These are phyloP conservation scores for Drosophila flavopinicola DNA, from an alignment of 2,888 invertebrate species.

Conservation along the genomic window DNA sequence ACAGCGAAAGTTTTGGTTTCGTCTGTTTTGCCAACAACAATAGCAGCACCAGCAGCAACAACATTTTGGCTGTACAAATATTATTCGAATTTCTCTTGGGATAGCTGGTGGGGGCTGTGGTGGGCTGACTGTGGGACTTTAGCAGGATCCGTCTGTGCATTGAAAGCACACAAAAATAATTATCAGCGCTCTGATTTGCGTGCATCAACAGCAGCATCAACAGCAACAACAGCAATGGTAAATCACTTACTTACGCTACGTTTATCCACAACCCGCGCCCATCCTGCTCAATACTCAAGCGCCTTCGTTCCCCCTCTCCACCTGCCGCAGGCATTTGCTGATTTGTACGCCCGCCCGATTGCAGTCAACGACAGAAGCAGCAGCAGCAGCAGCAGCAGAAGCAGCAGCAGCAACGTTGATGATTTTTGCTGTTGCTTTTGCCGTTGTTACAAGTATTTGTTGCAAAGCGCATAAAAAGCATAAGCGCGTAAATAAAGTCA, in stretches of 20 bases:
- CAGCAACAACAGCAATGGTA: constrained; percentile 34
- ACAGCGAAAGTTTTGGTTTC: constrained; percentile 43
- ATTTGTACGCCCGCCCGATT: constrained; percentile 47
- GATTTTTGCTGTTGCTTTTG: constrained; percentile 34
- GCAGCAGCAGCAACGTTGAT: constrained; percentile 40
- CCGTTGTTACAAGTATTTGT: constrained; percentile 49
- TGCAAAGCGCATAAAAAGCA: constrained; percentile 79
- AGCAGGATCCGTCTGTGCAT: constrained; percentile 24
- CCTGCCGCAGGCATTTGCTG: constrained; percentile 57
- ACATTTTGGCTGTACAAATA: constrained; percentile 48
- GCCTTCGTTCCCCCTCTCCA: not conserved
- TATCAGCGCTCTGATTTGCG: constrained; percentile 55
- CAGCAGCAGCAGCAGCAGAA: not conserved
- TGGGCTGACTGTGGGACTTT: constrained; percentile 4
- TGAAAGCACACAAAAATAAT: constrained; percentile 60
- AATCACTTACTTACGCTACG: constrained; percentile 71
- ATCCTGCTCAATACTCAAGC: constrained; percentile 7
- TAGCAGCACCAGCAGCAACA: constrained; percentile 10
- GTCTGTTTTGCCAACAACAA: constrained; percentile 35
- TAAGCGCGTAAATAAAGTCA: constrained; percentile 80
- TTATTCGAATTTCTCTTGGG: constrained; percentile 32
- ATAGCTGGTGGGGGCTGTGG: not conserved
- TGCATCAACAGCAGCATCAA: constrained; percentile 22
- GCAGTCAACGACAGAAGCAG: constrained; percentile 43
- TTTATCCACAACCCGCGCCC: constrained; percentile 25